These are phyloP conservation scores for Petaurus breviceps DNA, from an alignment of 2,113 vertebrate species.

Conservation along the genomic window DNA sequence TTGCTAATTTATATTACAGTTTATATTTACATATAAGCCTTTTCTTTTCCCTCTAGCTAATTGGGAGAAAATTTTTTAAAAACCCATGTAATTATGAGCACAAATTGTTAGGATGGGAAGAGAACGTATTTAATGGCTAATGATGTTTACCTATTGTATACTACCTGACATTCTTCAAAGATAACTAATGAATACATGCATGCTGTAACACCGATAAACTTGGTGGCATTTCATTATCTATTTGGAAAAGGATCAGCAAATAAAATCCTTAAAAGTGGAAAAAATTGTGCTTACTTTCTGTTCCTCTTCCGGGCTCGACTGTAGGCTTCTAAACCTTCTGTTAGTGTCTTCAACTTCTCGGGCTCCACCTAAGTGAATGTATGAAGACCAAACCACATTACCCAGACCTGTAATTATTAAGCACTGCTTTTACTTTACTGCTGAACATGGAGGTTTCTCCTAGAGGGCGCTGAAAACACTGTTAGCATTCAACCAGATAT, in stretches of 20 bases:
- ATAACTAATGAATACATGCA: slow-evolving; percentile 33
- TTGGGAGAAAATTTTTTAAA: not conserved
- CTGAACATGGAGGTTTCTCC: slow-evolving; percentile 34
- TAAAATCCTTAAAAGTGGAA: not conserved
- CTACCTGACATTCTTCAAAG: not conserved
- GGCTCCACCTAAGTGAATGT: slow-evolving; percentile 92
- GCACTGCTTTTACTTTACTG: slow-evolving; percentile 55
- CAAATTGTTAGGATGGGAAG: slow-evolving; percentile 33
- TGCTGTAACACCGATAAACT: slow-evolving; percentile 28
- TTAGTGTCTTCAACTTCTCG: slow-evolving; percentile 97
- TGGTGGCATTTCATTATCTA: slow-evolving; percentile 23
- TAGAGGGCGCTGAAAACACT: not conserved
- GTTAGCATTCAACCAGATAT: slow-evolving; percentile 14
- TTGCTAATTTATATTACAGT: not conserved
- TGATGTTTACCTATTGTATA: not conserved
- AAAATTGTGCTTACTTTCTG: slow-evolving; percentile 91
- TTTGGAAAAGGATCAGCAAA: slow-evolving; percentile 34
- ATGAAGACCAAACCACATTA: slow-evolving; percentile 83
- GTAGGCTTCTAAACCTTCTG: slow-evolving; percentile 96
- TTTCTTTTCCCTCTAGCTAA: slow-evolving; percentile 39
- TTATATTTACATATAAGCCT: not conserved
- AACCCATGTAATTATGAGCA: not conserved
- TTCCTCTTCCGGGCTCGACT: slow-evolving; percentile 93
- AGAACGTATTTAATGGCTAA: slow-evolving; percentile 5
- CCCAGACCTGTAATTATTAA: slow-evolving; percentile 76